These are phyloP conservation scores for Rallus limicola DNA, from an alignment of 2,113 vertebrate species.

Conservation along the genomic window DNA sequence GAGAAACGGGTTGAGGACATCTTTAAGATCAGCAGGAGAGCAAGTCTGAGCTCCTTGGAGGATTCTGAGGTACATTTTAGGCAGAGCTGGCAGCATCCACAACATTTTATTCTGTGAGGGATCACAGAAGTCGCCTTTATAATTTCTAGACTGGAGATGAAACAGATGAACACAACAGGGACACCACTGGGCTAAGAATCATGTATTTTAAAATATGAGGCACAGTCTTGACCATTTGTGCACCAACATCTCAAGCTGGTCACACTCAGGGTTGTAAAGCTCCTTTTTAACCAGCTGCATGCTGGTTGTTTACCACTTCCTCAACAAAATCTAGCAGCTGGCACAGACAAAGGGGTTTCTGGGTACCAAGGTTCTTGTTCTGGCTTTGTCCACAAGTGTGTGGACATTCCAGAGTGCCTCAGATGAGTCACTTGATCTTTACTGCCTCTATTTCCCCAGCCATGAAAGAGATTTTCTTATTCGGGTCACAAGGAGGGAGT, in stretches of 20 bases:
- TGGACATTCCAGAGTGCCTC: not conserved
- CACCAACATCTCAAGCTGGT: not conserved
- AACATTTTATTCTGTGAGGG: not conserved
- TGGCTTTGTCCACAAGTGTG: not conserved
- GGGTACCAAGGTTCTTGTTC: not conserved
- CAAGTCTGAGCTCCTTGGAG: not conserved
- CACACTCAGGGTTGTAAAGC: not conserved
- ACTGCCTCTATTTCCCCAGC: not conserved
- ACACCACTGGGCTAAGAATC: rapidly evolving
- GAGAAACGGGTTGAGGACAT: not conserved
- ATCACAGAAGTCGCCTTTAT: not conserved
- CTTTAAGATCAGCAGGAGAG: not conserved
- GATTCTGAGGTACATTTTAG: rapidly evolving
- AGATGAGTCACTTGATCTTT: not conserved
- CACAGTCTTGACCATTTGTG: not conserved
- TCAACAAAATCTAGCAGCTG: not conserved
- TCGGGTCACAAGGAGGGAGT: not conserved
- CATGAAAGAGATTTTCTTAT: not conserved
- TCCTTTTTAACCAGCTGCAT: not conserved
- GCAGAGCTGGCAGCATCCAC: not conserved
- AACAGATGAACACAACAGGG: not conserved
- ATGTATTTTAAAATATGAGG: not conserved
- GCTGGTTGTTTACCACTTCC: not conserved
- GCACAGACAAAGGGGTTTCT: not conserved
- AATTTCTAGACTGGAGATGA: not conserved